Base-by-base conservation (phyloP, 2,113 vertebrate species). In the Platichthys flesus region DNA sequence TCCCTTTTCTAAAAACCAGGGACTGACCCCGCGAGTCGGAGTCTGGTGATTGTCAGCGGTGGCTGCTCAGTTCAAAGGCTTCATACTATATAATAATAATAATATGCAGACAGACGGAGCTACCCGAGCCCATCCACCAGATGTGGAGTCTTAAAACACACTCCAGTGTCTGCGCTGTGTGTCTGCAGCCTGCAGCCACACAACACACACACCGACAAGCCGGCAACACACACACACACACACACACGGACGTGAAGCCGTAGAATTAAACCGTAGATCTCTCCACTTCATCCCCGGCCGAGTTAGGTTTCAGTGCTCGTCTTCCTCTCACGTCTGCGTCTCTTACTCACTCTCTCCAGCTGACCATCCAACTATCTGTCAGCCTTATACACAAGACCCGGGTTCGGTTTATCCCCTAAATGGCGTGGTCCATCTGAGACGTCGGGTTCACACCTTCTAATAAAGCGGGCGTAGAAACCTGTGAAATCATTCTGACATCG, bases 21-120 rank as follows among this genome's bases (percentile, higher is more conserved):
- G 67, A 74, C 62, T 68, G 68, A 47, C 62, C 62, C 1, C 10
- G 65, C 63, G 72, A 67, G 71, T 75, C 16, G 45, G 82, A 82
- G 85, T 89, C 93, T 93, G 91, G 84, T 82, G 88, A 90, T 89
- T 88, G 86, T 93, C 92, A 93, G 91, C 85, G 67, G 87, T 88
- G 87, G 79, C 86, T 87, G 84, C 81, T 89, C 72, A 76, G 86
- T 90, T 93, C 91, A 92, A 90, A 93, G 88, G 58, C 85, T 74
- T 74, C 62, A 74, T 83, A 8, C 79, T 73, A 76, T 83, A 76
- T 77, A 88, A 85, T 85, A 82, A 78, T 71, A 83, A 85, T 85
- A 84, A 78, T 71, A 83, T 79, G 77, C 83, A 90, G 85, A 85
- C 85, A 89, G 87, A 81, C 62, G 35, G 80, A 78, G 88, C 76